Conservation (phyloP, 2,888 invertebrate genomes). For the Acleris sparsana region DNA sequence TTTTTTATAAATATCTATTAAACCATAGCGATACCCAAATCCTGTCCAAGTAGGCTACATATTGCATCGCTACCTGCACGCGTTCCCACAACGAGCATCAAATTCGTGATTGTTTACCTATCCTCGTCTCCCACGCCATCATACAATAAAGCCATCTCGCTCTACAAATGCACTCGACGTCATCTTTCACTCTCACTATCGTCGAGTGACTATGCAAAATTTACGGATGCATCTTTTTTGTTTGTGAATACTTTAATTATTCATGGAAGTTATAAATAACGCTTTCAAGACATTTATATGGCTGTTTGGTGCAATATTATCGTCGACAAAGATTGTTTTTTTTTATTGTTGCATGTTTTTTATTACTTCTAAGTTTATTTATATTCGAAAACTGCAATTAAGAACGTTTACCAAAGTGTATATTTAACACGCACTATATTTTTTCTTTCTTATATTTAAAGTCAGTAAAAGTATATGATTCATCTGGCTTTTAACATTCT, state of each 20-base stretch:
- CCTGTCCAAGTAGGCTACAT: conserved; percentile 47
- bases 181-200: conserved; percentile 82
- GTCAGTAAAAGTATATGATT: not conserved
- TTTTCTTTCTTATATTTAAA: not conserved
- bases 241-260: not conserved
- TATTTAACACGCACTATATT: too few species aligned
- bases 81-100: conserved; percentile 70
- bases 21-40: conserved; percentile 45
- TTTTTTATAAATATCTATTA: conserved; percentile 17
- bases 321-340: too few species aligned
- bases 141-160: conserved; percentile 45
- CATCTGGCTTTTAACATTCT: conserved; percentile 46
- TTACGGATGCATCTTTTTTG: conserved; percentile 45
- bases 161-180: conserved; percentile 68
- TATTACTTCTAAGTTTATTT: too few species aligned
- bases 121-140: conserved; percentile 50
- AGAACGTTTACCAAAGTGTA: too few species aligned
- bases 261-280: not conserved
- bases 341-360: too few species aligned
- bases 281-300: too few species aligned
- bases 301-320: too few species aligned
- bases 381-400: too few species aligned
- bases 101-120: conserved; percentile 39
- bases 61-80: conserved; percentile 72
- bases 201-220: conserved; percentile 54